Base-by-base conservation (phyloP, 35 echinoderm and acorn worm species). In the Ophioderma brevispina region DNA sequence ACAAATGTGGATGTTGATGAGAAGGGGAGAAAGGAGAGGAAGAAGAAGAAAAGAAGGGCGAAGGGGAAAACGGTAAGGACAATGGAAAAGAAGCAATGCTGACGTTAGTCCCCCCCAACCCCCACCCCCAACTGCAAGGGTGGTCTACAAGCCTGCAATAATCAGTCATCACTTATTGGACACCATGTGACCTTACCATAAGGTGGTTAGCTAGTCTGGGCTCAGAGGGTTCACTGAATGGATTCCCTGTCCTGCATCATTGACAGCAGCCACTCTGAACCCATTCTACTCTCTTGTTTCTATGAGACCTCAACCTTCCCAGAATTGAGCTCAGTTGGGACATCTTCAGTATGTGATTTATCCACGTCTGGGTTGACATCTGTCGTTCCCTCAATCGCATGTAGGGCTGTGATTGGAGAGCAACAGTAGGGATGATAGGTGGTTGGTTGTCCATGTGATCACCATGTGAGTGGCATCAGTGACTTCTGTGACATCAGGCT, bases 221-320 rank as follows among this genome's bases (percentile, higher is more conserved):
- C 49, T 77, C 85, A 13, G 86, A 64, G 32, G 93, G 90, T 55
- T 82, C 93, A 37, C 84, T 90, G 79, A 35, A 91, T 88, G 81
- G 81, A 35, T n/a, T n/a, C 93, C 93, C 0, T 86, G 50, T 52
- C 93, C 93, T 40, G 93, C 93, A 35, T 86, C 84, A 64, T 94
- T 94, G 43, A 91, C 88, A 86, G 93, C 93, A 55, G 88, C 89
- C 13, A 94, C 93, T 42, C 79, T 37, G 76, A 94, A 94, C 39
- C 76, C 78, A 77, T n/a, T n/a, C n/a, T 94, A 94, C 52, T 90
- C 89, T 23, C 80, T 84, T 33, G 88, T 88, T 87, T 94, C 88
- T 31, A 49, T 82, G 31, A 94, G 84, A 82, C 90, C 89, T 40
- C 76, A 0, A 94, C 78, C 25, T 77, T 82, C 77, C 90, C n/a